These are phyloP conservation scores for Aspiorhynchus laticeps DNA, from an alignment of 2,113 vertebrate species.

Conservation along the genomic window DNA sequence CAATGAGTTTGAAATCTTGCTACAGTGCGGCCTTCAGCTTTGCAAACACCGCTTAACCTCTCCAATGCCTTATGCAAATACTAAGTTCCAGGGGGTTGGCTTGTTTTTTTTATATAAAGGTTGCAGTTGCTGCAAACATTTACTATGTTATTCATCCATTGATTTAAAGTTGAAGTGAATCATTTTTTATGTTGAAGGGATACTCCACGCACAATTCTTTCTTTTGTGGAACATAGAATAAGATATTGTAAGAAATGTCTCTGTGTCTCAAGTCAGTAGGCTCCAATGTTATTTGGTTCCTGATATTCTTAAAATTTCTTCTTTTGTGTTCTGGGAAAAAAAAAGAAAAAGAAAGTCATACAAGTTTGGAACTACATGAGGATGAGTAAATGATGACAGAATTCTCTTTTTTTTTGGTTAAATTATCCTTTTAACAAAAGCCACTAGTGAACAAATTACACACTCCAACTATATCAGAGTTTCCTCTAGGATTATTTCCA, in stretches of 20 bases:
- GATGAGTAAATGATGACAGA: not conserved
- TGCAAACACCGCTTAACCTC: constrained; percentile 51
- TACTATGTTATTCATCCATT: not conserved
- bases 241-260: not conserved
- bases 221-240: not conserved
- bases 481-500: no score
- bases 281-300: not conserved
- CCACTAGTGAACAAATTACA: no score
- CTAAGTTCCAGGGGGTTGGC: not conserved
- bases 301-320: not conserved
- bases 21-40: constrained; percentile 33
- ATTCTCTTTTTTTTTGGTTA: not conserved
- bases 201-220: not conserved
- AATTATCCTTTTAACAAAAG: no score
- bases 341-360: not conserved
- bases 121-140: not conserved
- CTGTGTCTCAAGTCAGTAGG: not conserved
- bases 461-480: no score
- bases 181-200: not conserved
- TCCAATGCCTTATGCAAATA: constrained; percentile 49
- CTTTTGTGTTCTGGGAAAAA: not conserved
- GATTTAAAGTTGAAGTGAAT: not conserved
- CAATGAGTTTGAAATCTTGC: constrained; percentile 60
- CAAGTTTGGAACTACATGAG: not conserved
- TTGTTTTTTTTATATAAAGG: not conserved